Percentiles rank a stretch among this genome's conserved stretches.
phyloP scores from a whole-genome alignment of 53 echinoderm and acorn worm genomes.

The Luidia sarsii region DNA sequence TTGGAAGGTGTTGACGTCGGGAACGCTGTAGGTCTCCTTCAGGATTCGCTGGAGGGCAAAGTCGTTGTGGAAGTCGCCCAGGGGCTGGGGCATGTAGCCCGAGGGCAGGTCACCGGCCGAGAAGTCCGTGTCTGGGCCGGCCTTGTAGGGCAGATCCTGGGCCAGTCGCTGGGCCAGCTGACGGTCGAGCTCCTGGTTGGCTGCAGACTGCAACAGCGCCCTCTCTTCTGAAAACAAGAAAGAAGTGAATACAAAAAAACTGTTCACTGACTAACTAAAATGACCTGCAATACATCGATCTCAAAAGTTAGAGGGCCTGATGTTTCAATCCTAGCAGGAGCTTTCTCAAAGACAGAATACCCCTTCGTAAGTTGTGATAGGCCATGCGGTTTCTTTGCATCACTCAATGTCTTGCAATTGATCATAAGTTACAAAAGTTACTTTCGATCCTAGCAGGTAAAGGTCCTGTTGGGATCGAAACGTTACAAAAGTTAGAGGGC shows the following conservation, averaged over 20 bases:
- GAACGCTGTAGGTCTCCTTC: constrained; percentile 38
- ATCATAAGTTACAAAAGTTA: too few species aligned
- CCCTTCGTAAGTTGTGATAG: too few species aligned
- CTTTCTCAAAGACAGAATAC: too few species aligned
- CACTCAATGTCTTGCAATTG: too few species aligned
- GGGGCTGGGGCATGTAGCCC: neutral
- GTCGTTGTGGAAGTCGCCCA: constrained; percentile 7
- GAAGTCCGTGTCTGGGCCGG: neutral
- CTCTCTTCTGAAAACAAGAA: constrained; percentile 13
- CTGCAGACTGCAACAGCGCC: constrained; percentile 10
- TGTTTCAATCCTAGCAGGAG: neutral
- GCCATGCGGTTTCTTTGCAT: too few species aligned
- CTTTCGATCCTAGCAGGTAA: too few species aligned
- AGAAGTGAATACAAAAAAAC: too few species aligned
- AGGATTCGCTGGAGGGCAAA: constrained; percentile 37
- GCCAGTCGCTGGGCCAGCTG: constrained; percentile 71
- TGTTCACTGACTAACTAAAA: neutral
- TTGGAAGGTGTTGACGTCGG: constrained; percentile 45
- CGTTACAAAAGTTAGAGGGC: too few species aligned
- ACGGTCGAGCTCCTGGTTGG: constrained; percentile 64
- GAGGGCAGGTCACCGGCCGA: neutral
- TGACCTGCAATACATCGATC: too few species aligned
- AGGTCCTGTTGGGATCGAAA: too few species aligned
- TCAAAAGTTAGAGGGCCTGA: neutral
- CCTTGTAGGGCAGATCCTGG: constrained; percentile 10